phyloP scores from a whole-genome alignment of 2,113 vertebrate genomes.

The Ameiurus melas region DNA sequence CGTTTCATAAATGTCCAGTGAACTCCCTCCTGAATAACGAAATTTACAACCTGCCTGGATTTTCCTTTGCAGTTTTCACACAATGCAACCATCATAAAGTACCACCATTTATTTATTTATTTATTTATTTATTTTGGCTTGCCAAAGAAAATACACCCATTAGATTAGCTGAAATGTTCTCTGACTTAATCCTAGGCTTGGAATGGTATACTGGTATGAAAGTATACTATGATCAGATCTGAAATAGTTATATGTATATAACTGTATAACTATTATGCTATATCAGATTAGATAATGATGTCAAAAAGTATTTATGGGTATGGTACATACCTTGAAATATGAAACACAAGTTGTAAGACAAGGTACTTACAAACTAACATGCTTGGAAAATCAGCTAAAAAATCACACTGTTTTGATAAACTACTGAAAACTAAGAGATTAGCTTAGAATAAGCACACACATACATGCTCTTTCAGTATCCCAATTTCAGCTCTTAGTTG shows the following conservation, averaged over 20 bases:
- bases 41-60: neutral
- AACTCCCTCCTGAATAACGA: neutral
- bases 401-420: neutral
- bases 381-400: slow-evolving; percentile 5
- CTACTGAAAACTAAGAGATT: slow-evolving; percentile 7
- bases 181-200: neutral
- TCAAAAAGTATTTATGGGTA: neutral
- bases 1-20: neutral
- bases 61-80: neutral
- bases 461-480: neutral
- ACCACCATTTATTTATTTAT: neutral
- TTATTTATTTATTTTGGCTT: neutral
- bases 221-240: neutral
- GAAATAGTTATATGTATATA: neutral
- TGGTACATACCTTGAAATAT: neutral
- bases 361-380: slow-evolving; percentile 22
- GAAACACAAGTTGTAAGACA: neutral
- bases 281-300: neutral
- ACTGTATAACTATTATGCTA: slow-evolving; percentile 1
- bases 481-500: slow-evolving; percentile 25
- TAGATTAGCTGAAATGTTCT: neutral
- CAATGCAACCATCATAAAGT: neutral
- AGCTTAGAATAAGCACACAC: neutral
- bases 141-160: neutral
- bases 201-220: neutral